Evolutionary conservation across 2,113 vertebrate genomes (phyloP).

Genomic region (Paralichthys olivaceus): DNA sequence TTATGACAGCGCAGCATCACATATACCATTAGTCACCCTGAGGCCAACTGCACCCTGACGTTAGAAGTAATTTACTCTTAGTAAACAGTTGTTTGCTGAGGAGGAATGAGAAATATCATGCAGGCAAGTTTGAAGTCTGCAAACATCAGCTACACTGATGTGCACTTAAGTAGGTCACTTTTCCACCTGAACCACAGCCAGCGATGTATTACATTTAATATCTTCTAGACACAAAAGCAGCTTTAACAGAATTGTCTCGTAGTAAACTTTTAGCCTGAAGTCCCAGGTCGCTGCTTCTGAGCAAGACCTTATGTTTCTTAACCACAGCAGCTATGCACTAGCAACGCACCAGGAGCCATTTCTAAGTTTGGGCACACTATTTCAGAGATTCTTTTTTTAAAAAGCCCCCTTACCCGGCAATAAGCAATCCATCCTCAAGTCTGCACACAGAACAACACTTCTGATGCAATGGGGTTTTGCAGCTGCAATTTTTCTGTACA

Average conservation of each 20-base stretch:
- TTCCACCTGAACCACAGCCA: slow-evolving; percentile 13
- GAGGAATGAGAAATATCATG: background rate
- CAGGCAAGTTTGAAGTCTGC: background rate
- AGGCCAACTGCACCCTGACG: background rate
- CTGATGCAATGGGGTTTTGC: slow-evolving; percentile 6
- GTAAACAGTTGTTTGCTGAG: background rate
- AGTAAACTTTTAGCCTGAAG: background rate
- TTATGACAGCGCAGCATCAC: background rate
- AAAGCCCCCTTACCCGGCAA: slow-evolving; percentile 7
- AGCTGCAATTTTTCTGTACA: slow-evolving; percentile 45
- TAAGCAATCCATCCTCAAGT: slow-evolving; percentile 14
- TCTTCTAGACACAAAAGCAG: background rate
- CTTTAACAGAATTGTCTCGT: background rate
- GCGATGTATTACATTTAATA: slow-evolving; percentile 4
- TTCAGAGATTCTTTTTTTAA: slow-evolving; percentile 1
- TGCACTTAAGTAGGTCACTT: background rate
- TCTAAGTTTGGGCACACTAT: slow-evolving; percentile 25
- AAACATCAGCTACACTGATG: background rate
- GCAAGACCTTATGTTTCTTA: background rate
- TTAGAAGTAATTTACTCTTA: slow-evolving; percentile 13
- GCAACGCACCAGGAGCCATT: slow-evolving; percentile 24
- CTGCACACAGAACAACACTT: slow-evolving; percentile 3
- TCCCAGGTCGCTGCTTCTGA: slow-evolving; percentile 1
- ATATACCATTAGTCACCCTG: slow-evolving; percentile 7
- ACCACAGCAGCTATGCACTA: background rate